Percentiles rank a stretch among this genome's conserved stretches.
Conservation (phyloP, 2,113 vertebrate species). For the Lepus americanus region DNA sequence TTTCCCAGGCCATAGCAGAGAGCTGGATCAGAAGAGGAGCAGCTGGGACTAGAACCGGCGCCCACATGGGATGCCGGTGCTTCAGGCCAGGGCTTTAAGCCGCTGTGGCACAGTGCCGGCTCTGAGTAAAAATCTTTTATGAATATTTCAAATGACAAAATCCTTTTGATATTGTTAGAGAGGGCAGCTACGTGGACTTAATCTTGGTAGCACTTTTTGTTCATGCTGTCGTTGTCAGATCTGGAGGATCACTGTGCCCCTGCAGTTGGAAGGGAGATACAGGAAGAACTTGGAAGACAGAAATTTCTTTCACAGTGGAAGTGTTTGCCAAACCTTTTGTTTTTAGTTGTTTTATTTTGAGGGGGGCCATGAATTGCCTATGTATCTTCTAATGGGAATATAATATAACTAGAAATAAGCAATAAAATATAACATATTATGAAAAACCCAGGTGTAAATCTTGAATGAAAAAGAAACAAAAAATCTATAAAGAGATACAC, state of each 20-base stretch:
- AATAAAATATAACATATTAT: background rate
- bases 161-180: background rate
- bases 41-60: too few relatives aligned
- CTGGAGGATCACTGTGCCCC: background rate
- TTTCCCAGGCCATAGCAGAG: too few relatives aligned
- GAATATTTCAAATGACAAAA: background rate
- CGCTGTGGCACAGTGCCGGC: too few relatives aligned
- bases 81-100: too few relatives aligned
- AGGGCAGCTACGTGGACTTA: accelerated
- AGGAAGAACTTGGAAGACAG: background rate
- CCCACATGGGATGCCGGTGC: too few relatives aligned
- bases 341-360: too few relatives aligned
- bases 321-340: background rate
- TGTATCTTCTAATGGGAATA: background rate
- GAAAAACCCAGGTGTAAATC: background rate
- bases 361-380: too few relatives aligned
- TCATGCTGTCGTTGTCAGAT: background rate
- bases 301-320: background rate
- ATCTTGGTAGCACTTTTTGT: background rate
- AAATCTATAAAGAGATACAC: background rate
- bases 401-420: slow-evolving; percentile 48
- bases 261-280: background rate
- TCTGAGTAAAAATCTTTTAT: background rate
- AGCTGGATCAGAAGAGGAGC: too few relatives aligned
- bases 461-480: slow-evolving; percentile 25